Evolutionary conservation across 2,113 vertebrate genomes (phyloP).

Genomic region (Crotalus tigris): DNA sequence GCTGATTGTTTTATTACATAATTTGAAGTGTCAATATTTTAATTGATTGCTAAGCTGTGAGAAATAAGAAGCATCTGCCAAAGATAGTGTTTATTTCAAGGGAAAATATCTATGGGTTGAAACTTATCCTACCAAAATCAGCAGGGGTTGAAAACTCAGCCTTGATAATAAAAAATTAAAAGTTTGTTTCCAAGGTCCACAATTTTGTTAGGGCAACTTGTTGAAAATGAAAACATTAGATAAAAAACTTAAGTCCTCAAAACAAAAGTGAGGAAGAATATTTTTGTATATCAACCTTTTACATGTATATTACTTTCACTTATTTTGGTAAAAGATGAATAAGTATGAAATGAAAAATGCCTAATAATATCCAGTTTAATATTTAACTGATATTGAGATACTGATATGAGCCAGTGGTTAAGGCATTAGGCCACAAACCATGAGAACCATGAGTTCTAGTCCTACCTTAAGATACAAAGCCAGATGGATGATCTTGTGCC

Average conservation of each 20-base stretch:
- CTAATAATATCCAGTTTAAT: neutral
- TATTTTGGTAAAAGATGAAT: neutral
- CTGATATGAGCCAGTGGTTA: neutral
- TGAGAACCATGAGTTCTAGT: neutral
- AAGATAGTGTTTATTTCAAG: neutral
- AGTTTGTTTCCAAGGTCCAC: neutral
- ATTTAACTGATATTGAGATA: neutral
- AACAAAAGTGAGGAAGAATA: neutral
- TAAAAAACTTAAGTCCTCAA: neutral
- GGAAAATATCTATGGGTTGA: neutral
- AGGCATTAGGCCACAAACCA: neutral
- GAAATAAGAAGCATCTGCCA: neutral
- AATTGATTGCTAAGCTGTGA: neutral
- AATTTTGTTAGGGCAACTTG: conserved; percentile 11
- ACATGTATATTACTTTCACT: neutral
- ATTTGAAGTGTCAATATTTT: neutral
- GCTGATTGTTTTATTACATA: conserved; percentile 7
- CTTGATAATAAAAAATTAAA: neutral
- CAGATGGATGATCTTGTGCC: neutral
- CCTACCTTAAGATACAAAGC: neutral
- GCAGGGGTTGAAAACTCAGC: neutral
- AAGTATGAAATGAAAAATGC: neutral
- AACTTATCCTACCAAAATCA: neutral
- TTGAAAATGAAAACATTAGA: conserved; percentile 15
- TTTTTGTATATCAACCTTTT: neutral